Base-by-base conservation (phyloP, 2,888 invertebrate genomes). In the Therioaphis trifolii region DNA sequence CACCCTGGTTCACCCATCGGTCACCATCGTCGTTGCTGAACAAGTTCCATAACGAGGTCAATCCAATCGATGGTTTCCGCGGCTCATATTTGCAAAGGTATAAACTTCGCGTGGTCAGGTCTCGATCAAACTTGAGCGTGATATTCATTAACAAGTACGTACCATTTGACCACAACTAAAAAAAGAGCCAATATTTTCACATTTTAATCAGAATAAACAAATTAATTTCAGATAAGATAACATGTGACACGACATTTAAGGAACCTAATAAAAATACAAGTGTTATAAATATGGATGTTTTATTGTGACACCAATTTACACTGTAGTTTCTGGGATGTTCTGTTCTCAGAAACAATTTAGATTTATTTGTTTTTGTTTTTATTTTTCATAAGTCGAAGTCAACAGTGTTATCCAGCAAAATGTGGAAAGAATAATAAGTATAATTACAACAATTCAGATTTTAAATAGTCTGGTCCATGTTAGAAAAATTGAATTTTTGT, bases 111-210 rank as follows among this genome's bases (percentile, higher is more conserved):
- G 74, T 74, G n/a, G 43, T 80, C 18, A 84, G 52, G 18, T 76
- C 79, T 21, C 77, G 71, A n/a, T 84, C 71, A 46, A 85, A 49
- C 49, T 86, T 86, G 46, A 86, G 72, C 35, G 49, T 69, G 24
- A 85, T 27, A 66, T 84, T 85, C 85, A 86, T 84, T 40, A 85
- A 61, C 12, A 85, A 79, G 2, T 84, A 84, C 5, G 86, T 86
- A 12, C 77, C 80, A 75, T 86, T 86, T 9, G 84, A 71, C 85
- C 86, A 86, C 29, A 85, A 29, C 82, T 84, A 80, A 71, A 77
- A 78, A 63, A 84, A 84, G 43, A 85, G 72, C 63, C 71, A 58
- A 79, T 76, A 84, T 71, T 24, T 58, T 58, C 24, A 58, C 9
- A 58, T 58, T 58, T 58, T 58, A 58, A 21, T 58, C 24, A 24